These are phyloP conservation scores for Leptopilina clavipes DNA, from an alignment of 1,140 invertebrate genomes.

Conservation along the genomic window DNA sequence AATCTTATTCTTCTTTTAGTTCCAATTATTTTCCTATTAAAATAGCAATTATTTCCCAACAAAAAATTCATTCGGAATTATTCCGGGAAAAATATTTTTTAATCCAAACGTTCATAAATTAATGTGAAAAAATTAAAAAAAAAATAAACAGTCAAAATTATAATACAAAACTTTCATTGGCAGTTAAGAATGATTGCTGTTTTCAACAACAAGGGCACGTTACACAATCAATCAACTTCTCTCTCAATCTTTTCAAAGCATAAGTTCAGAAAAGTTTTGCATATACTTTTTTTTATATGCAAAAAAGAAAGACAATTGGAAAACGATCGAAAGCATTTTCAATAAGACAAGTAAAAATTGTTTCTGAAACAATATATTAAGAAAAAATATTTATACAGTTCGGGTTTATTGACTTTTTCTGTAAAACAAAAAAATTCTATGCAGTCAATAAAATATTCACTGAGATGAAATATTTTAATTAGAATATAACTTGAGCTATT, in stretches of 20 bases:
- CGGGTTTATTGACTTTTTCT: no score
- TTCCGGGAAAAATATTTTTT: no score
- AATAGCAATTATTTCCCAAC: neutral
- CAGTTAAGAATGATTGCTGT: conserved; percentile 11
- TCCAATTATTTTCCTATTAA: conserved; percentile 2
- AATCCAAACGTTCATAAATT: no score
- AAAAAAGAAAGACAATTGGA: neutral
- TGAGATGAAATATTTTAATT: neutral
- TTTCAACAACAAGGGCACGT: neutral
- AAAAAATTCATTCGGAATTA: neutral
- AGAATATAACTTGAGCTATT: neutral
- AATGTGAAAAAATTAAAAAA: no score
- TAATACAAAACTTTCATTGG: neutral
- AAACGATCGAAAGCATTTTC: no score
- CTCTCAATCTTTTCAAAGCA: neutral
- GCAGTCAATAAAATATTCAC: neutral
- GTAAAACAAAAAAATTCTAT: neutral
- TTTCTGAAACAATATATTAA: no score
- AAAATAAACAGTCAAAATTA: neutral
- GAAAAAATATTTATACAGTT: no score
- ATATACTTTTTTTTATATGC: neutral
- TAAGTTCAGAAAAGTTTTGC: neutral
- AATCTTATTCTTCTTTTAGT: neutral
- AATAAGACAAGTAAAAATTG: no score
- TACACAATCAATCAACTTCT: neutral